These are phyloP conservation scores for Halichoerus grypus DNA, from an alignment of 2,113 vertebrate genomes.

Conservation along the genomic window DNA sequence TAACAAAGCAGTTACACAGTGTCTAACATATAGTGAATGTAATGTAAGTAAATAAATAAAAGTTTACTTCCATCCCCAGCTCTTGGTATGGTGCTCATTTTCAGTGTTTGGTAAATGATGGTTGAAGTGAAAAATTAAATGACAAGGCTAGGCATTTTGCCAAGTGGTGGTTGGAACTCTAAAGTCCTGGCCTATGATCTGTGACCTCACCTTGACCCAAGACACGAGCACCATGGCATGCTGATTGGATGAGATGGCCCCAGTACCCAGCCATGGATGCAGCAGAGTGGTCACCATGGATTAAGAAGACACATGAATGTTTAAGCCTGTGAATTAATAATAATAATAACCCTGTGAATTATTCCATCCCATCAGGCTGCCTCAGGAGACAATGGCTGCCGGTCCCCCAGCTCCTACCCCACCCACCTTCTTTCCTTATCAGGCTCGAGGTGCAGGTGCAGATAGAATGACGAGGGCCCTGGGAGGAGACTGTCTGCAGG, in stretches of 20 bases:
- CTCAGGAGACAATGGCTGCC: neutral
- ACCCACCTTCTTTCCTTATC: neutral
- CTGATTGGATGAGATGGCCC: neutral
- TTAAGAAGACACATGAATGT: neutral
- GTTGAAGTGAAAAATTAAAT: conserved; percentile 31
- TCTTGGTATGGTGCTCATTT: neutral
- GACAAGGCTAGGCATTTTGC: neutral
- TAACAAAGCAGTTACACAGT: neutral
- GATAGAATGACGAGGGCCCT: neutral
- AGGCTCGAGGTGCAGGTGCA: neutral
- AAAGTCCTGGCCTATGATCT: neutral
- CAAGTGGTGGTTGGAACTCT: neutral
- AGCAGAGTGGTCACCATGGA: neutral
- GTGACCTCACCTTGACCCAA: neutral
- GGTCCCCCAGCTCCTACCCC: neutral
- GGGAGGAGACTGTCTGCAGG: neutral
- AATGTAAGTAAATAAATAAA: neutral
- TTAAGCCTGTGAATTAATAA: neutral
- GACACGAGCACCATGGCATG: neutral
- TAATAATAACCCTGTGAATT: neutral
- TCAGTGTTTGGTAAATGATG: neutral
- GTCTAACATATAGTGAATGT: neutral
- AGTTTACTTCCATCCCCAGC: neutral
- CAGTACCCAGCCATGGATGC: neutral
- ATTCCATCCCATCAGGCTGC: neutral